These are phyloP conservation scores for Bubalus kerabau DNA, from an alignment of 2,113 vertebrate species.

Conservation along the genomic window DNA sequence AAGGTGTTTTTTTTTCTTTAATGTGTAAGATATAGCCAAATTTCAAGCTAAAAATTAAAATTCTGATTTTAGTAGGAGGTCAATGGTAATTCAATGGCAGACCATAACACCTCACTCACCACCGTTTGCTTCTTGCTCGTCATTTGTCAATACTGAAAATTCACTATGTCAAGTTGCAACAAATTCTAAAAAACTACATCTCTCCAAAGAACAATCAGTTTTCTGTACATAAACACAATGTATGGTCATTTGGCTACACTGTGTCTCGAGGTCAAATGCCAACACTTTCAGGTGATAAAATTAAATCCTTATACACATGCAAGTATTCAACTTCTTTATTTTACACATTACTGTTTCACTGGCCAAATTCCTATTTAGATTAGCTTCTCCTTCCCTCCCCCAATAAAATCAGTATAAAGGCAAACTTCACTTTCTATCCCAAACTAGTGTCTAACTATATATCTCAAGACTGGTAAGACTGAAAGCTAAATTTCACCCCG, in stretches of 20 bases:
- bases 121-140: not conserved
- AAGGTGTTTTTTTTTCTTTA: not conserved
- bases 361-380: not conserved
- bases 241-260: not conserved
- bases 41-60: not conserved
- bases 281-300: constrained; percentile 40
- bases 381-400: not conserved
- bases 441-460: not conserved
- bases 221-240: not conserved
- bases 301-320: not conserved
- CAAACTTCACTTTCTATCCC: not conserved
- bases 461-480: not conserved
- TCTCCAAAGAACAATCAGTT: not conserved
- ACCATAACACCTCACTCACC: not conserved
- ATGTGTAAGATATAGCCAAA: not conserved
- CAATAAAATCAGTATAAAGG: not conserved
- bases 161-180: not conserved
- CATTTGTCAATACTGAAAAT: not conserved
- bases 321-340: not conserved
- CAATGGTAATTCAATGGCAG: not conserved
- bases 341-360: not conserved
- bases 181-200: not conserved
- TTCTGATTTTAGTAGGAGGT: not conserved
- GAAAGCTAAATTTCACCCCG: not conserved
- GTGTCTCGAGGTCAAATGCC: not conserved